Conservation (phyloP, 2,113 vertebrate genomes). For the Chascanopsetta lugubris region DNA sequence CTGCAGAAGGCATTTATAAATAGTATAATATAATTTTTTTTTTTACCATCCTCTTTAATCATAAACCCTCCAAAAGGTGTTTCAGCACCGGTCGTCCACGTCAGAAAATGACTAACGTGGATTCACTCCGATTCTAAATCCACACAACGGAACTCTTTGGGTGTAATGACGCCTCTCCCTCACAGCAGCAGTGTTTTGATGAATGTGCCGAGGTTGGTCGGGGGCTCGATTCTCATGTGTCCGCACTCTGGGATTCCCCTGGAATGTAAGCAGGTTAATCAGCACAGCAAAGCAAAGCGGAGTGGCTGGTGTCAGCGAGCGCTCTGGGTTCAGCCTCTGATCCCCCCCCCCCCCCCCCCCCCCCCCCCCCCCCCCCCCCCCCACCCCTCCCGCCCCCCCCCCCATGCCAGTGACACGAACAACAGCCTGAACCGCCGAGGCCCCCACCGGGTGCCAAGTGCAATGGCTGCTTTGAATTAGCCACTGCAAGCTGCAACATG, state of each 20-base stretch:
- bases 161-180: slow-evolving; percentile 30
- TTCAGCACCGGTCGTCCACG: slow-evolving; percentile 3
- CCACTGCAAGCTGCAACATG: slow-evolving; percentile 79
- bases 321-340: slow-evolving; percentile 53
- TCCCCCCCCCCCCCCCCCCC: slow-evolving; percentile 53
- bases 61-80: too few relatives aligned
- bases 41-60: background rate
- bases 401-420: slow-evolving; percentile 66
- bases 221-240: slow-evolving; percentile 55
- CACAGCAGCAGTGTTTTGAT: slow-evolving; percentile 24
- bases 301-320: slow-evolving; percentile 52
- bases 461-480: slow-evolving; percentile 81
- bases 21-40: background rate
- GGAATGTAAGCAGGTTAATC: slow-evolving; percentile 64
- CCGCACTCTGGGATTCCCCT: slow-evolving; percentile 71
- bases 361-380: slow-evolving; percentile 55
- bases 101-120: slow-evolving; percentile 31
- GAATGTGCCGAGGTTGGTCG: slow-evolving; percentile 39
- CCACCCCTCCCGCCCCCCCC: slow-evolving; percentile 54
- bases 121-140: slow-evolving; percentile 19
- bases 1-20: background rate
- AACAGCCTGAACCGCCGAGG: slow-evolving; percentile 78
- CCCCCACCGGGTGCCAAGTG: slow-evolving; percentile 75
- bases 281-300: slow-evolving; percentile 42
- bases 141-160: slow-evolving; percentile 20